Percentiles rank a stretch among this genome's conserved stretches.
Conservation (phyloP, 2,113 vertebrate species). For the Petaurus breviceps region DNA sequence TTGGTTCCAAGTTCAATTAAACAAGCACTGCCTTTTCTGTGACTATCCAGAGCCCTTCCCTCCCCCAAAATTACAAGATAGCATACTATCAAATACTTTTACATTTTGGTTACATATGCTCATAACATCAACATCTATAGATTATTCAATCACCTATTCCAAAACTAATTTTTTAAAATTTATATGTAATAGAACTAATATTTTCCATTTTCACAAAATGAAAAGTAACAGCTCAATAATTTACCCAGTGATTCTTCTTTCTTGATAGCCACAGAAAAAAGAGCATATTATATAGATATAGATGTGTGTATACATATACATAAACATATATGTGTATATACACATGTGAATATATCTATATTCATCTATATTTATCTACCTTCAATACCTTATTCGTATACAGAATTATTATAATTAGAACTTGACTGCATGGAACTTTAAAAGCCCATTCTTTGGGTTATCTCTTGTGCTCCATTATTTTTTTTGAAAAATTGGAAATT, state of each 20-base stretch:
- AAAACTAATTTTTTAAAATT: not conserved
- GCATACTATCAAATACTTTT: conserved; percentile 17
- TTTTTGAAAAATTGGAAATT: not conserved
- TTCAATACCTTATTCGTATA: not conserved
- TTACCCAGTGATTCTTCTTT: not conserved
- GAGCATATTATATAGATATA: not conserved
- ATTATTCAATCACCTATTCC: not conserved
- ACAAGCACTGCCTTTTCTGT: not conserved
- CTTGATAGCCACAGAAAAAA: not conserved
- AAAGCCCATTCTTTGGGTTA: not conserved
- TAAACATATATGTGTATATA: too few species aligned
- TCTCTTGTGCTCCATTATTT: not conserved
- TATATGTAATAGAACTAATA: not conserved
- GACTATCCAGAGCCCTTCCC: not conserved
- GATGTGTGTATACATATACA: too few species aligned
- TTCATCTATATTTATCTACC: not conserved
- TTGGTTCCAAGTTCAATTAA: not conserved
- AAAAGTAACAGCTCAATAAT: not conserved
- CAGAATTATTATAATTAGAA: not conserved
- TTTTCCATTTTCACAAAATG: not conserved
- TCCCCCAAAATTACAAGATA: conserved; percentile 22
- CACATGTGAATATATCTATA: not conserved
- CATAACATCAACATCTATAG: conserved; percentile 31
- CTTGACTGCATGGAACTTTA: not conserved
- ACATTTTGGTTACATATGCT: conserved; percentile 27